Evolutionary conservation across 2,797 vertebrate genomes (phyloP).

Genomic region (Chaetodon trifasciatus): DNA sequence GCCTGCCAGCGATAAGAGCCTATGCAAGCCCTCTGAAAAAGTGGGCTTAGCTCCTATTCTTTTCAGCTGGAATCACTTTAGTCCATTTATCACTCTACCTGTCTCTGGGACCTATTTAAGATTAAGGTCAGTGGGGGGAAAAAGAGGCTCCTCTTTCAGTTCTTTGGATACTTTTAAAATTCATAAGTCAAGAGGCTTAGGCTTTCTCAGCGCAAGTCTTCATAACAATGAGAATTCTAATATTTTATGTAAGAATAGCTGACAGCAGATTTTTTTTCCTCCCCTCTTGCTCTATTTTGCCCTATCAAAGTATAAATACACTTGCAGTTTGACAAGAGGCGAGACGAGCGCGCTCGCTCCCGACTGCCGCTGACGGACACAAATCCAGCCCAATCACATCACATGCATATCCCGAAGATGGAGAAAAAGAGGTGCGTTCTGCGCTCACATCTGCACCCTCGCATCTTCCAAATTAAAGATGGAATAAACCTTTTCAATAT

Average conservation of each 20-base stretch:
- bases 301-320: constrained; percentile 76
- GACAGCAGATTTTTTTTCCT: constrained; percentile 81
- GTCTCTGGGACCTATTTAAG: constrained; percentile 87
- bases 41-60: constrained; percentile 84
- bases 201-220: constrained; percentile 83
- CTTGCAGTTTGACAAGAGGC: constrained; percentile 72
- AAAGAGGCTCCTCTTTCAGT: constrained; percentile 67
- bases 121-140: constrained; percentile 85
- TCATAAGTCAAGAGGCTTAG: constrained; percentile 89
- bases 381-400: constrained; percentile 86
- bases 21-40: constrained; percentile 65
- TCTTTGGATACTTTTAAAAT: constrained; percentile 86
- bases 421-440: constrained; percentile 34
- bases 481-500: constrained; percentile 69
- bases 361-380: constrained; percentile 75
- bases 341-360: constrained; percentile 36
- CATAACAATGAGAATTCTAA: constrained; percentile 87
- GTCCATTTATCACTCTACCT: constrained; percentile 86
- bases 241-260: constrained; percentile 89
- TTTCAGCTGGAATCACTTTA: constrained; percentile 77
- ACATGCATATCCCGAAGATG: constrained; percentile 59
- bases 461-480: constrained; percentile 50
- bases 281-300: constrained; percentile 65
- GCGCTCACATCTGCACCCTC: constrained; percentile 40
- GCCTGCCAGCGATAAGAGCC: constrained; percentile 80